Evolutionary conservation across 2,797 vertebrate genomes (phyloP), one percentile per base, ranked within the genome.

Genomic region (Artibeus jamaicensis): DNA sequence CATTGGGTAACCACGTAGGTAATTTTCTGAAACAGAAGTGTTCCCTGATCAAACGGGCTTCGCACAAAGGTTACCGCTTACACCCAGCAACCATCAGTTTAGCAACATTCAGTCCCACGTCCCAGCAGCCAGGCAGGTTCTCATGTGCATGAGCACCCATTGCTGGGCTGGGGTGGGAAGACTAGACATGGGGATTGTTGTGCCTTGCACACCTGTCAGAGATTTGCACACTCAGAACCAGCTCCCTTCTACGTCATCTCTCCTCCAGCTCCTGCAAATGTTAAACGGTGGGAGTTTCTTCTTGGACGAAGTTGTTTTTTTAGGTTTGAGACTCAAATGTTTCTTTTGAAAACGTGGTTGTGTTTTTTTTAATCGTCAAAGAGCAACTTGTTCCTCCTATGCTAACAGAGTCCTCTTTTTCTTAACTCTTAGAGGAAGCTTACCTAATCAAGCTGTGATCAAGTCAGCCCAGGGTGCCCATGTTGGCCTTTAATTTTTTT

Each of bases 261-360:
- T 92, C 55, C 82, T 89, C 34, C 29, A 73, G 55, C 68, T 89
- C 67, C 57, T 74, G 93, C 39, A 96, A 95, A 96, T 96, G 96
- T 93, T 95, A 95, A 95, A 57, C 81, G 34, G 92, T 95, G 76
- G 97, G 92, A 90, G 94, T 96, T 82, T 95, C 96, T 95, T 96
- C 86, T 97, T 95, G 93, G 92, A 92, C 74, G 53, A 94, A 68
- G 76, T 89, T 62, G 53, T 95, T 93, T 84, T 96, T 92, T 84
- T 55, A 83, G 83, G 73, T 74, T 96, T 74, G 88, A 96, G 57
- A 86, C 39, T 92, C 93, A 81, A 85, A 85, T 73, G 34, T 95
- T 93, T 94, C 82, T 90, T 97, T 96, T 95, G 96, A 95, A 96
- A 97, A 96, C 50, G 89, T 55, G 29, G 65, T 81, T 39, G n/a